Conservation (phyloP, 2,797 vertebrate species). For the Tenualosa ilisha region DNA sequence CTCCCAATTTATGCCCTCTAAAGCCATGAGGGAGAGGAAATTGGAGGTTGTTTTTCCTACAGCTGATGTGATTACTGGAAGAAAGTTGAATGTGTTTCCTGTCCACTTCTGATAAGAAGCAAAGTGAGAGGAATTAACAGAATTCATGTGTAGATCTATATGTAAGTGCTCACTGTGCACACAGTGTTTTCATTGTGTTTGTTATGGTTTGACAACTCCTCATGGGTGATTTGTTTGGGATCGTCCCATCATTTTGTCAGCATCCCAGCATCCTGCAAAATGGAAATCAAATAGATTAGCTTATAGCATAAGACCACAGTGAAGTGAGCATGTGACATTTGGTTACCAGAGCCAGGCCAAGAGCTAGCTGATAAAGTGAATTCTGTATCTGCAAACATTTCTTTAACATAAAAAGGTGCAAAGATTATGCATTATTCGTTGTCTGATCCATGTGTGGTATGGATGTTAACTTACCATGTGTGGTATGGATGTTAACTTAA, state of each 20-base stretch:
- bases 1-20: not conserved
- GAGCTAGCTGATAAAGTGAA: not conserved
- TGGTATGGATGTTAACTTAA: not conserved
- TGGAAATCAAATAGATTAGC: not conserved
- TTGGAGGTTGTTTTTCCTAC: not conserved
- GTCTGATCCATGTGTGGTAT: not conserved
- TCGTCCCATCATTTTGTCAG: not conserved
- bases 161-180: not conserved
- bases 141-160: not conserved
- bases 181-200: not conserved
- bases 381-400: not conserved
- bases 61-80: not conserved
- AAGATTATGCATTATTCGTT: not conserved
- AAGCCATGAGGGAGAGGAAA: not conserved
- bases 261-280: not conserved
- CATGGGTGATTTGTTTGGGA: not conserved
- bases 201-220: not conserved
- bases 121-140: not conserved
- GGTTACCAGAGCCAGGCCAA: not conserved
- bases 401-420: too few relatives aligned
- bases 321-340: not conserved
- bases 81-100: not conserved
- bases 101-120: not conserved
- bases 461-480: not conserved
- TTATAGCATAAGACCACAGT: not conserved